phyloP scores from a whole-genome alignment of 2,888 invertebrate genomes.

The Chymomyza fuscimana region DNA sequence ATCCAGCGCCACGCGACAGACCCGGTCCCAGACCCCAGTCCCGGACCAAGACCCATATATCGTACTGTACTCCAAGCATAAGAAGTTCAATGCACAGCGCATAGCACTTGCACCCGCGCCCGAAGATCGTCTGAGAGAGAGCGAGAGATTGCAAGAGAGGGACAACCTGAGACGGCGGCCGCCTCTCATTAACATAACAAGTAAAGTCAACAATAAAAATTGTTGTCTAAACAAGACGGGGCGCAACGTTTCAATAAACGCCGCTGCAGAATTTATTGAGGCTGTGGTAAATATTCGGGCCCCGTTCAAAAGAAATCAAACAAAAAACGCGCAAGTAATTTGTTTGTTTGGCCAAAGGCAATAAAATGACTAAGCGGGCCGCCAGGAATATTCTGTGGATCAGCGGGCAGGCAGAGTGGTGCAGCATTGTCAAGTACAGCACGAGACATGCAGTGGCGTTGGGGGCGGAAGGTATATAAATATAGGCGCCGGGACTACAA shows the following conservation, averaged over 20 bases:
- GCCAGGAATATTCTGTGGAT: neutral
- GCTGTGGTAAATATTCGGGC: conserved; percentile 70
- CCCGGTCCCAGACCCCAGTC: conserved; percentile 20
- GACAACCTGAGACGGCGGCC: conserved; percentile 17
- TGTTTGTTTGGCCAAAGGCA: conserved; percentile 68
- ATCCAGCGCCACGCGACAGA: conserved; percentile 59
- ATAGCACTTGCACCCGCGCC: neutral
- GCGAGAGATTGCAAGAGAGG: neutral
- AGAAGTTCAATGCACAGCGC: neutral
- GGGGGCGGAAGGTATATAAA: neutral
- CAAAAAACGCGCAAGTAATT: conserved; percentile 65
- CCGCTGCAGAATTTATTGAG: conserved; percentile 70
- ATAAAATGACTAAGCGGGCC: conserved; percentile 66
- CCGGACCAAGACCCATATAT: neutral
- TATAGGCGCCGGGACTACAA: neutral
- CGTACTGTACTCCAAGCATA: neutral
- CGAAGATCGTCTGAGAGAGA: neutral
- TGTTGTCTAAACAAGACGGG: conserved; percentile 71
- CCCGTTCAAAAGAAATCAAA: conserved; percentile 72
- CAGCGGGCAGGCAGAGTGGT: neutral
- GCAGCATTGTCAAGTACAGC: neutral
- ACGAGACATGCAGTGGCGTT: neutral
- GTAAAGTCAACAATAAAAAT: conserved; percentile 73
- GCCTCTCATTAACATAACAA: conserved; percentile 72
- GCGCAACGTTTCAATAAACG: conserved; percentile 15